These are phyloP conservation scores for Stichopus horrens DNA, from an alignment of 53 echinoderm and acorn worm genomes.

Conservation along the genomic window DNA sequence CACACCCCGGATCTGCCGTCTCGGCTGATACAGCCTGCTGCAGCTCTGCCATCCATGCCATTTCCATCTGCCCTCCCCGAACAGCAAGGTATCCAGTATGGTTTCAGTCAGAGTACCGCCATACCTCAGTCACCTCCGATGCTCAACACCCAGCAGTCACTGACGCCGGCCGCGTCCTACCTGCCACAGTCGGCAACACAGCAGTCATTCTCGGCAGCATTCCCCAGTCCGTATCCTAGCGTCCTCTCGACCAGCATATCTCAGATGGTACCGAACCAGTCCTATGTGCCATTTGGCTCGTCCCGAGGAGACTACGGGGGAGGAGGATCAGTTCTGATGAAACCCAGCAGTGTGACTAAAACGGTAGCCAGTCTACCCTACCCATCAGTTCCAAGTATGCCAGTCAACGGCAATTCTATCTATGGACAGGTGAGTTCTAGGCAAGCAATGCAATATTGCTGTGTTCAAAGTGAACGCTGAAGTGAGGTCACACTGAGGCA, in stretches of 20 bases:
- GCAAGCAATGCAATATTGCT: neutral
- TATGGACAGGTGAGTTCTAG: slow-evolving; percentile 68
- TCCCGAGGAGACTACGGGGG: slow-evolving; percentile 54
- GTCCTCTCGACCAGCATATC: slow-evolving; percentile 46
- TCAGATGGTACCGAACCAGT: slow-evolving; percentile 57
- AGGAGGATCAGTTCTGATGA: slow-evolving; percentile 54
- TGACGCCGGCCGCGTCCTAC: slow-evolving; percentile 51
- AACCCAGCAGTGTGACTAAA: slow-evolving; percentile 65
- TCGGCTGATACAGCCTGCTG: slow-evolving; percentile 56
- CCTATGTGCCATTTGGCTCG: slow-evolving; percentile 61
- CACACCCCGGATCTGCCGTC: slow-evolving; percentile 47
- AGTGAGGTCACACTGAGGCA: neutral
- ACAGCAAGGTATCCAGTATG: slow-evolving; percentile 57
- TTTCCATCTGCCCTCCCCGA: slow-evolving; percentile 54
- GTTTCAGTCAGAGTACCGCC: slow-evolving; percentile 51
- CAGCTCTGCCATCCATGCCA: slow-evolving; percentile 29
- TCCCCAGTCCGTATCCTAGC: slow-evolving; percentile 21
- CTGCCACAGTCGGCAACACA: slow-evolving; percentile 32
- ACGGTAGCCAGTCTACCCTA: slow-evolving; percentile 65
- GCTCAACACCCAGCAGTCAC: slow-evolving; percentile 59
- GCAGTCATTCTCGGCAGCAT: slow-evolving; percentile 44
- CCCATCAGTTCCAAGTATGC: slow-evolving; percentile 60
- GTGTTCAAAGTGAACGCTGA: neutral
- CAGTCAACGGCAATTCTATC: slow-evolving; percentile 56
- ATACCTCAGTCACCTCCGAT: slow-evolving; percentile 59